These are phyloP conservation scores for Dendrocincla fuliginosa DNA, from an alignment of 2,797 vertebrate species.

Conservation along the genomic window DNA sequence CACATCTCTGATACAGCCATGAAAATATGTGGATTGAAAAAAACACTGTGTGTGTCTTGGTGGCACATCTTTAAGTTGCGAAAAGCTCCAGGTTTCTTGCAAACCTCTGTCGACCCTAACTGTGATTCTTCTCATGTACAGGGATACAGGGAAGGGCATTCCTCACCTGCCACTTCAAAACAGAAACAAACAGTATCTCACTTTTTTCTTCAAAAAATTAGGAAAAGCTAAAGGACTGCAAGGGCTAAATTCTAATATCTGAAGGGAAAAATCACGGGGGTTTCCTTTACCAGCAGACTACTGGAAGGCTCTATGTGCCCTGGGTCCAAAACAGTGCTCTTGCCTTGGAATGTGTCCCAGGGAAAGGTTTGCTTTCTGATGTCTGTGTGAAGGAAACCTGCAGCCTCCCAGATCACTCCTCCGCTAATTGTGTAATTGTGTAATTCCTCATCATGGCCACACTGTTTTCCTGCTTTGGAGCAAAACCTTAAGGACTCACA, in stretches of 20 bases:
- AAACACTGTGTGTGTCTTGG: background rate
- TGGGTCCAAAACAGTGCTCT: background rate
- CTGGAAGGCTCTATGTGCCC: background rate
- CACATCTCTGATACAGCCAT: background rate
- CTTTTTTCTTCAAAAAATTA: background rate
- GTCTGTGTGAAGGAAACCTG: background rate
- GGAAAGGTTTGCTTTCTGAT: background rate
- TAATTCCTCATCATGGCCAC: background rate
- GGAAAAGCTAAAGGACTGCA: background rate
- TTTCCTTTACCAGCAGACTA: background rate
- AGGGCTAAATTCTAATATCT: background rate
- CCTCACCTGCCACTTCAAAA: background rate
- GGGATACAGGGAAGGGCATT: background rate
- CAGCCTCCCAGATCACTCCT: background rate
- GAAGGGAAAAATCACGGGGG: fast-evolving
- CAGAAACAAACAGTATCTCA: background rate
- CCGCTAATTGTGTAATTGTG: background rate
- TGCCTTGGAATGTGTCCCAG: background rate
- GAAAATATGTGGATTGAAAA: background rate
- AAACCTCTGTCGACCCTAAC: background rate
- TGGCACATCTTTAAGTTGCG: background rate
- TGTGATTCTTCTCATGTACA: fast-evolving
- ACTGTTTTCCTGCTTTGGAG: background rate
- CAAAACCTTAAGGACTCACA: background rate
- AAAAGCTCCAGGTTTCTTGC: background rate